phyloP scores from a whole-genome alignment of 2,797 vertebrate genomes.

The Mormyrus hasselquistii region DNA sequence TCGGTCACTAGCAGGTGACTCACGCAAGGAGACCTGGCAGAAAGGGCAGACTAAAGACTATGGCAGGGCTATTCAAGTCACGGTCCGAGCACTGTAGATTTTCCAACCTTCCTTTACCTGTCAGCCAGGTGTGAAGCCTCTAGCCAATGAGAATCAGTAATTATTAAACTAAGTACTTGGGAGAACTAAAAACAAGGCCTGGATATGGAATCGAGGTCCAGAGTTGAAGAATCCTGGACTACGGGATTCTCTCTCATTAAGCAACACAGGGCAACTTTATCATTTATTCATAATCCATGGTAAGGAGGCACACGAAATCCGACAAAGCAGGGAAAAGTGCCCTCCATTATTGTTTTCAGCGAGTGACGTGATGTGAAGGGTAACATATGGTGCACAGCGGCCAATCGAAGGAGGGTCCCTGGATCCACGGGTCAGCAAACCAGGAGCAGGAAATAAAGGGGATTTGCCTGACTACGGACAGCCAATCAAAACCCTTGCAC shows the following conservation, averaged over 20 bases:
- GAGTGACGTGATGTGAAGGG: not conserved
- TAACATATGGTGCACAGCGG: not conserved
- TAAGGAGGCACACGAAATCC: not conserved
- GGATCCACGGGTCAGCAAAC: not conserved
- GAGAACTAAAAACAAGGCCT: too few relatives aligned
- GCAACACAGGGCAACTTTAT: conserved; percentile 28
- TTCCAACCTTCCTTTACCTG: too few relatives aligned
- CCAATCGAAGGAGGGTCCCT: not conserved
- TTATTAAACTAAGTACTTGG: too few relatives aligned
- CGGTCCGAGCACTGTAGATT: too few relatives aligned
- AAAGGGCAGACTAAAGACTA: conserved; percentile 27
- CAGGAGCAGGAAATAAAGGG: not conserved
- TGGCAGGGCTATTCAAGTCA: too few relatives aligned
- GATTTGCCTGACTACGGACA: not conserved
- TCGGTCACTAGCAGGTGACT: conserved; percentile 43
- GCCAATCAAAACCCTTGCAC: not conserved
- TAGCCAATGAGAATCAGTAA: too few relatives aligned
- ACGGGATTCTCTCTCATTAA: conserved; percentile 23
- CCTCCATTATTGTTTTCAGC: not conserved
- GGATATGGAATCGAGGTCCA: too few relatives aligned
- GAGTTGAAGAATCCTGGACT: not conserved
- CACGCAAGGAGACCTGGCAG: conserved; percentile 32
- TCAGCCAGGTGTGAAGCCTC: too few relatives aligned
- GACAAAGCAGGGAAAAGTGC: not conserved
- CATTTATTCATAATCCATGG: conserved; percentile 26